These are phyloP conservation scores for Brachypterus glaber DNA, from an alignment of 2,888 invertebrate species.

Conservation along the genomic window DNA sequence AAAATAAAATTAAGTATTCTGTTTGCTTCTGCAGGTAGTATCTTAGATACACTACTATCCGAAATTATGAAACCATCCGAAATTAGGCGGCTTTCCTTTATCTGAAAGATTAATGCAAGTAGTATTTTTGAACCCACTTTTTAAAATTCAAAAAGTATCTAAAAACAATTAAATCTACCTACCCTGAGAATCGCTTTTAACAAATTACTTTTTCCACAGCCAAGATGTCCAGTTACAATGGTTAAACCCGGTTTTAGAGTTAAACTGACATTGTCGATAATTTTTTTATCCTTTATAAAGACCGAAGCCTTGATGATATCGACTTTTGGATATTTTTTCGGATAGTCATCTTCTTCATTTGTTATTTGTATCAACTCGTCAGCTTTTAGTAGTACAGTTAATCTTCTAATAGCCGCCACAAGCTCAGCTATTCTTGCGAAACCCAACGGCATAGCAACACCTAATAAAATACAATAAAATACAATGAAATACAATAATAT, in stretches of 20 bases:
- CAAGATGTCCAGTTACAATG: conserved; percentile 56
- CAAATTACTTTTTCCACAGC: conserved; percentile 51
- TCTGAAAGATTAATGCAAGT: conserved; percentile 55
- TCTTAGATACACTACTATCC: too few species aligned
- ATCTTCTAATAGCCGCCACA: conserved; percentile 58
- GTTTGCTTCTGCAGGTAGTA: conserved; percentile 24
- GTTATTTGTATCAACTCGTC: conserved; percentile 34
- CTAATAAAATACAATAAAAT: too few species aligned
- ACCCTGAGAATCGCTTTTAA: conserved; percentile 35
- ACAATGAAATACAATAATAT: too few species aligned
- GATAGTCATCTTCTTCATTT: conserved; percentile 23
- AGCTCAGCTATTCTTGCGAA: conserved; percentile 72
- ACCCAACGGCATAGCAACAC: conserved; percentile 78
- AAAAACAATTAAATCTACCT: too few species aligned
- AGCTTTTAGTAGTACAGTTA: conserved; percentile 48
- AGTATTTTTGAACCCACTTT: conserved; percentile 41
- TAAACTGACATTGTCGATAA: conserved; percentile 40
- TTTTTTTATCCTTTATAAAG: conserved; percentile 24
- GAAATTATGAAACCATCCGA: too few species aligned
- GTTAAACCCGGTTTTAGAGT: conserved; percentile 40
- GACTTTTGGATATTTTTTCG: conserved; percentile 20
- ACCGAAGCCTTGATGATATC: conserved; percentile 24
- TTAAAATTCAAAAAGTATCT: conserved; percentile 35
- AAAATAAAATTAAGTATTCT: conserved; percentile 35
- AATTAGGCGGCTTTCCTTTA: too few species aligned